Base-by-base conservation (phyloP, 2,797 vertebrate species). In the Gadopsis marmoratus region DNA sequence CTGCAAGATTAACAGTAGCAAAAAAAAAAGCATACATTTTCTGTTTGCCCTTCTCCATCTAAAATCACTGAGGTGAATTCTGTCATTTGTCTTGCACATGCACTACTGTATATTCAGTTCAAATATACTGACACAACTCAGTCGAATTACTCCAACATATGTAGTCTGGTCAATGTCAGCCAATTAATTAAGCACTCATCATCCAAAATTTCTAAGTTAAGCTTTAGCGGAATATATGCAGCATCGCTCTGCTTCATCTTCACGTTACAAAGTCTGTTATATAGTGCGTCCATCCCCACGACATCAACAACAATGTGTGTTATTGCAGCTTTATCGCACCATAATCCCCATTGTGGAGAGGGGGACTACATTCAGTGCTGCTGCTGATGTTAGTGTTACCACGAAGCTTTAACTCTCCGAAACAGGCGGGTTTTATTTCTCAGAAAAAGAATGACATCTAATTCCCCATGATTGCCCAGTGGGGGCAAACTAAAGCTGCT, bases 401-500 rank as follows among this genome's bases (percentile, higher is more conserved):
- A 91, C 82, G 91, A 90, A 91, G 91, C 86, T 89, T 81, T 91
- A 89, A 90, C 86, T 88, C 84, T 78, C 70, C 39, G 72, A 82
- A 88, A 89, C 80, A 92, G 84, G 62, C 84, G 29, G 71, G 39
- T 90, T 92, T 91, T 81, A 87, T 89, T 89, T 90, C 79, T 51
- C 59, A 78, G 74, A 77, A 92, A 90, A 87, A 89, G 83, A 89
- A 93, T 86, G 89, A 88, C 89, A 90, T 92, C 88, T 89, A 93
- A 94, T 95, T 94, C 91, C 86, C 84, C 78, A 82, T 69, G 11
- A 86, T 77, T 88, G 84, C 85, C 91, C 91, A 86, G 87, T 82
- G 92, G 87, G 78, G 78, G 65, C 55, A 73, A 86, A 82, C 63
- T 86, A 91, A 94, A 95, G 93, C 93, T 86, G 92, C 90, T 92